Evolutionary conservation across 2,888 invertebrate genomes (phyloP), one percentile per base, ranked within the genome.

Genomic region (Caenorhabditis parvicauda): DNA sequence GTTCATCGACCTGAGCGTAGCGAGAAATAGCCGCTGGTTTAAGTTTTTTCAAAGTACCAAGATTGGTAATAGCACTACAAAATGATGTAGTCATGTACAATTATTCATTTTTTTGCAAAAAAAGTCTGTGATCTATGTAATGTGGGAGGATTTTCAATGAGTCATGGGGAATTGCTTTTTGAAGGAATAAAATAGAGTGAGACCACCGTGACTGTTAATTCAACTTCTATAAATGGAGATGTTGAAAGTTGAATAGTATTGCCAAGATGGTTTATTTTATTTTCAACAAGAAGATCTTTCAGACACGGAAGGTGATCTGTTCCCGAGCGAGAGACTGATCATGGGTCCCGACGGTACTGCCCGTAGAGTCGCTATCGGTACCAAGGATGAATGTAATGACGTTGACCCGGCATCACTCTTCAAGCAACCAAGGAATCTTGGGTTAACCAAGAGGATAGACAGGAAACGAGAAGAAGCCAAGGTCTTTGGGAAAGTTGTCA

Each of bases 401-500:
- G 54, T 64, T 9, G 64, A 70, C 14, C 67, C 70, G 2, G 47
- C 53, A 21, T 49, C 46, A 37, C 62, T 76, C 6, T 77, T 77
- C 63, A 45, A 51, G 22, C 41, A 63, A 24, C 76, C 77, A 6
- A 22, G 29, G 24, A 72, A 76, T 43, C 24, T 28, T 5, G 65
- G 67, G 17, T 54, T 64, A 28, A 53, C 60, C 32, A 43, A 64
- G 17, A 25, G 54, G 42, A 56, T 69, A 39, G 67, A 72, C 1
- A 48, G 56, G 24, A 61, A 64, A 19, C n/a, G 55, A 24, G 51
- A 60, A 17, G 51, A 52, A 25, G 56, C 51, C n/a, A 42, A 65
- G 24, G 70, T 69, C 2, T 74, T 71, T 49, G 69, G 71, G 27
- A 68, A 65, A 39, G 72, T 76, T 19, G 51, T 71, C 17, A 66